These are phyloP conservation scores for Polyommatus icarus DNA, from an alignment of 2,888 invertebrate genomes.

Conservation along the genomic window DNA sequence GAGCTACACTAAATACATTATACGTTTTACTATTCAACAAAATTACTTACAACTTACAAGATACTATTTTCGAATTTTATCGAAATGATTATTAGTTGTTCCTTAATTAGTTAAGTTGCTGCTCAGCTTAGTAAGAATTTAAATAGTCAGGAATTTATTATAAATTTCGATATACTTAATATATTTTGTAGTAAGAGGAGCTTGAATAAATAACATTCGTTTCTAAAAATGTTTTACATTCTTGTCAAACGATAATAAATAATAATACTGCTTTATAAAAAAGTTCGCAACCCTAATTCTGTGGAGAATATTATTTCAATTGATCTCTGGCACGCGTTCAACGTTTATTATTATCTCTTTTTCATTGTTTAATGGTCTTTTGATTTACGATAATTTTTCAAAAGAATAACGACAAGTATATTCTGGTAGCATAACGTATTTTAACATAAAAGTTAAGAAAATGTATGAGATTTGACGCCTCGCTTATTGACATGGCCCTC, in stretches of 20 bases:
- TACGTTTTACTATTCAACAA: too few species aligned
- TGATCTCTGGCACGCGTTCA: constrained; percentile 40
- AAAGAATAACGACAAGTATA: neutral
- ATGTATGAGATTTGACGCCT: neutral
- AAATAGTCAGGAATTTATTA: neutral
- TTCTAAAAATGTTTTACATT: neutral
- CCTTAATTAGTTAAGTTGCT: too few species aligned
- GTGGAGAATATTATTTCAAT: constrained; percentile 32
- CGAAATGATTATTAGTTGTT: too few species aligned
- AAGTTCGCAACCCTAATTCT: neutral
- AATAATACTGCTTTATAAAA: neutral
- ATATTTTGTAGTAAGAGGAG: neutral
- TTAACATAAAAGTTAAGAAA: neutral
- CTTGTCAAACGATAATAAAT: neutral
- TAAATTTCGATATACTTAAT: too few species aligned
- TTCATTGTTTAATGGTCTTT: constrained; percentile 12
- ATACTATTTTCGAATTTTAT: too few species aligned
- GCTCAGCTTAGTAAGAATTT: neutral
- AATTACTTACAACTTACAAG: too few species aligned
- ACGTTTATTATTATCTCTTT: constrained; percentile 33
- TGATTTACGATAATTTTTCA: constrained; percentile 4
- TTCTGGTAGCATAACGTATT: neutral
- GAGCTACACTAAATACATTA: too few species aligned
- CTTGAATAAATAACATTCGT: neutral
- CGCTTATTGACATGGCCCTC: too few species aligned